Percentiles rank a stretch among this genome's conserved stretches.
These are phyloP conservation scores for Trissoscelio sp. DNA, from an alignment of 2,888 invertebrate species.

Conservation along the genomic window DNA sequence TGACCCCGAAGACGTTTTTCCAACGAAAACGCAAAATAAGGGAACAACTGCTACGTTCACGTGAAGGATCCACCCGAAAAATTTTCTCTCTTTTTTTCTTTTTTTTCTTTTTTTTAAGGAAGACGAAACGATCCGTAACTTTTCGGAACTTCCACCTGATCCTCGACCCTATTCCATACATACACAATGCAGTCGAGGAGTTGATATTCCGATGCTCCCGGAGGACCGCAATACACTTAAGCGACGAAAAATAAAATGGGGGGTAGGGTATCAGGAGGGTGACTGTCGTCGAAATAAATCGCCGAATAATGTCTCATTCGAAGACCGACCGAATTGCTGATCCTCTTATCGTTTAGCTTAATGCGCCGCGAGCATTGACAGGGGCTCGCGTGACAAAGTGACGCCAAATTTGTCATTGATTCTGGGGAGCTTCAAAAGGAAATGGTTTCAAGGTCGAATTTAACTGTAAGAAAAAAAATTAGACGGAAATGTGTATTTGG, in stretches of 20 bases:
- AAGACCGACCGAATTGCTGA: constrained; percentile 43
- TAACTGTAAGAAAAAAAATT: no score
- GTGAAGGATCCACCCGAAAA: constrained; percentile 52
- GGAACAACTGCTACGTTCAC: constrained; percentile 61
- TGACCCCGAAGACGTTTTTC: constrained; percentile 37
- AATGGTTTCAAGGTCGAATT: no score
- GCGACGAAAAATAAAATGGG: constrained; percentile 60
- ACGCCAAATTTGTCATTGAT: constrained; percentile 54
- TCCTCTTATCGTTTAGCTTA: constrained; percentile 58
- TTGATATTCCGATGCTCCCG: constrained; percentile 67
- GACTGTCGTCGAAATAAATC: constrained; percentile 60
- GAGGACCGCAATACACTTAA: constrained; percentile 73
- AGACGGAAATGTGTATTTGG: no score
- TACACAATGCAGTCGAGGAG: constrained; percentile 52
- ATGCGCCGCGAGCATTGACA: constrained; percentile 45
- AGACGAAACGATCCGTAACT: constrained; percentile 69
- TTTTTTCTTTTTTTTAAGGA: constrained; percentile 14
- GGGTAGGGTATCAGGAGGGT: constrained; percentile 35
- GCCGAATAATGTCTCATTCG: constrained; percentile 65
- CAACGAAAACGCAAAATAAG: constrained; percentile 47
- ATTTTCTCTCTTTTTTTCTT: constrained; percentile 1
- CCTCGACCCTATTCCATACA: constrained; percentile 50
- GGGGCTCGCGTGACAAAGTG: constrained; percentile 44
- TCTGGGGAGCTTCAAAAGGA: no score
- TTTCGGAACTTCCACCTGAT: constrained; percentile 71